phyloP scores from a whole-genome alignment of 2,797 vertebrate genomes.

The Sebastes iracundus region DNA sequence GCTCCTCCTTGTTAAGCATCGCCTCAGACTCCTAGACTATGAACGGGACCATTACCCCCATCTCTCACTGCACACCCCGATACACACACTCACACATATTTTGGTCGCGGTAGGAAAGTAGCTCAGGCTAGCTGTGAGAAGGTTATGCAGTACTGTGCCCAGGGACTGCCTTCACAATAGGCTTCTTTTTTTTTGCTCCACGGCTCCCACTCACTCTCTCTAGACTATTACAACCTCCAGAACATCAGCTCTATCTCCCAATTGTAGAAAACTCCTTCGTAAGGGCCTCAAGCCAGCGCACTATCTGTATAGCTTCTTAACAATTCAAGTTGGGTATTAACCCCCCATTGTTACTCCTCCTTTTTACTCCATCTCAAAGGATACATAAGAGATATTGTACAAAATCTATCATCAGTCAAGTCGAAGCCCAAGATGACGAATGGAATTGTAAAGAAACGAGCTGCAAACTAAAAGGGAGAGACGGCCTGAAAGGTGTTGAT shows the following conservation, averaged over 20 bases:
- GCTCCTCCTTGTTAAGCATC: slow-evolving; percentile 76
- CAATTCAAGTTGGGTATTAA: slow-evolving; percentile 39
- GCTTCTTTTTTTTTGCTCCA: not conserved
- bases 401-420: slow-evolving; percentile 34
- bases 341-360: slow-evolving; percentile 22
- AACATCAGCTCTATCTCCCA: slow-evolving; percentile 39
- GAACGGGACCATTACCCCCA: slow-evolving; percentile 76
- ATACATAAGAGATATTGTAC: slow-evolving; percentile 16
- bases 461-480: slow-evolving; percentile 37
- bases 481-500: slow-evolving; percentile 50
- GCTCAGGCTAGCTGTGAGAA: slow-evolving; percentile 35
- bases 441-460: slow-evolving; percentile 35
- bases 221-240: slow-evolving; percentile 47
- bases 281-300: slow-evolving; percentile 36
- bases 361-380: slow-evolving; percentile 35
- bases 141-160: slow-evolving; percentile 25
- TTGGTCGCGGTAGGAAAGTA: slow-evolving; percentile 43
- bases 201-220: slow-evolving; percentile 42
- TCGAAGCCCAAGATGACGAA: slow-evolving; percentile 2
- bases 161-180: slow-evolving; percentile 45
- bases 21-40: slow-evolving; percentile 70
- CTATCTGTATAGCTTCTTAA: slow-evolving; percentile 26
- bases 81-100: slow-evolving; percentile 44
- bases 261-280: slow-evolving; percentile 34
- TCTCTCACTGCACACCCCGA: slow-evolving; percentile 60